A percentile compares a stretch with the other conserved stretches of the same genome.
Evolutionary conservation across 1,140 invertebrate species (phyloP).

Genomic region (Zophobas morio): DNA sequence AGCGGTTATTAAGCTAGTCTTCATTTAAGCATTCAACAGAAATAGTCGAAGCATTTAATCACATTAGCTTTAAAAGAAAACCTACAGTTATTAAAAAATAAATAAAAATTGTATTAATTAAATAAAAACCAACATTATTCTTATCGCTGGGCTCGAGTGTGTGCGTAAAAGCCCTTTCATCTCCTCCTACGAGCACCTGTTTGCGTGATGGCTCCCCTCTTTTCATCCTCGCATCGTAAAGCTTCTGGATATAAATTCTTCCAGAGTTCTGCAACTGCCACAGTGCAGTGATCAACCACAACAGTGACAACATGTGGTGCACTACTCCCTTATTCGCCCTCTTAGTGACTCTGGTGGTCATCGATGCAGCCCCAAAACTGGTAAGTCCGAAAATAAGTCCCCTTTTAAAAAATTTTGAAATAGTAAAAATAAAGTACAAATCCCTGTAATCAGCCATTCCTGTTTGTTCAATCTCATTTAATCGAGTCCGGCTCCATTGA

Average conservation of each 20-base stretch:
- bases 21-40: too few relatives aligned
- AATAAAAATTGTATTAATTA: neutral
- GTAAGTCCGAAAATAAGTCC: slow-evolving; percentile 7
- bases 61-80: too few relatives aligned
- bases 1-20: too few relatives aligned
- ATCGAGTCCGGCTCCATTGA: slow-evolving; percentile 21
- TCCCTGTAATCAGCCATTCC: neutral
- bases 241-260: slow-evolving; percentile 29
- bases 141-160: neutral
- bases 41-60: too few relatives aligned
- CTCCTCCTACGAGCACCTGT: slow-evolving; percentile 18
- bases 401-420: neutral
- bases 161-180: slow-evolving; percentile 26
- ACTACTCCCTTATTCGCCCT: slow-evolving; percentile 7
- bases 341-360: slow-evolving; percentile 4
- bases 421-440: slow-evolving; percentile 10
- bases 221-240: neutral
- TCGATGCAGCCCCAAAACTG: slow-evolving; percentile 29
- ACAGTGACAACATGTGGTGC: slow-evolving; percentile 9
- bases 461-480: slow-evolving; percentile 34
- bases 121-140: too few relatives aligned
- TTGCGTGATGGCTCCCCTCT: slow-evolving; percentile 17
- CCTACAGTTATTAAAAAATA: neutral
- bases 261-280: neutral
- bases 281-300: neutral